Evolutionary conservation across 2,797 vertebrate genomes (phyloP).

Genomic region (Dipus sagitta): DNA sequence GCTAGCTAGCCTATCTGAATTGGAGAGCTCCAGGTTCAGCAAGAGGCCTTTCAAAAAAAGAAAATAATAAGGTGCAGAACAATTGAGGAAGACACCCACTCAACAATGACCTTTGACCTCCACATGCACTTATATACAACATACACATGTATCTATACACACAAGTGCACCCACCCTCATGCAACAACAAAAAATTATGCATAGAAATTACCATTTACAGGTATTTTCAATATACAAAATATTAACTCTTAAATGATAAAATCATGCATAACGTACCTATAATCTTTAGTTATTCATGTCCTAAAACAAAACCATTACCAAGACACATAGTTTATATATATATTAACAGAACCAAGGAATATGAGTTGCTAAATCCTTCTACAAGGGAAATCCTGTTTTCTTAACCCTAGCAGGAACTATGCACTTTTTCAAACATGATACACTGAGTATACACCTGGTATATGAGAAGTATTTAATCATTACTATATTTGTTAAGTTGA

Average conservation of each 20-base stretch:
- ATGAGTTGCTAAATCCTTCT: constrained; percentile 23
- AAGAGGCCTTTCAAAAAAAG: too few relatives aligned
- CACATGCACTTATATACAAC: too few relatives aligned
- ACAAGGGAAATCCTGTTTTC: constrained; percentile 20
- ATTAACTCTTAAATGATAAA: constrained; percentile 41
- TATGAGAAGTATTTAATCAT: not conserved
- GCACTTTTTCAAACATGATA: not conserved
- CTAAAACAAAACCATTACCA: constrained; percentile 39
- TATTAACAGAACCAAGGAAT: not conserved
- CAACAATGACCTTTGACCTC: too few relatives aligned
- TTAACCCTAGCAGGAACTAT: not conserved
- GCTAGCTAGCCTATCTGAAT: too few relatives aligned
- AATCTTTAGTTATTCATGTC: constrained; percentile 21
- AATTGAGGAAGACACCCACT: too few relatives aligned
- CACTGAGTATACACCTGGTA: not conserved
- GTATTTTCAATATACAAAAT: constrained; percentile 8
- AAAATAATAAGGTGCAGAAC: too few relatives aligned
- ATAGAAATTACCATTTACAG: not conserved
- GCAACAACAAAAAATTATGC: not conserved
- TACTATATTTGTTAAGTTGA: constrained; percentile 40
- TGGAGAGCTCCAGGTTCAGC: too few relatives aligned
- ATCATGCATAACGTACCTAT: not conserved
- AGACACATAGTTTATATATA: not conserved
- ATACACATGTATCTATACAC: too few relatives aligned
- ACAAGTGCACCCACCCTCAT: too few relatives aligned